Evolutionary conservation across 92 coral and sea anemone species (phyloP), one percentile per base, ranked within the genome.

Genomic region (Diadumene lineata): DNA sequence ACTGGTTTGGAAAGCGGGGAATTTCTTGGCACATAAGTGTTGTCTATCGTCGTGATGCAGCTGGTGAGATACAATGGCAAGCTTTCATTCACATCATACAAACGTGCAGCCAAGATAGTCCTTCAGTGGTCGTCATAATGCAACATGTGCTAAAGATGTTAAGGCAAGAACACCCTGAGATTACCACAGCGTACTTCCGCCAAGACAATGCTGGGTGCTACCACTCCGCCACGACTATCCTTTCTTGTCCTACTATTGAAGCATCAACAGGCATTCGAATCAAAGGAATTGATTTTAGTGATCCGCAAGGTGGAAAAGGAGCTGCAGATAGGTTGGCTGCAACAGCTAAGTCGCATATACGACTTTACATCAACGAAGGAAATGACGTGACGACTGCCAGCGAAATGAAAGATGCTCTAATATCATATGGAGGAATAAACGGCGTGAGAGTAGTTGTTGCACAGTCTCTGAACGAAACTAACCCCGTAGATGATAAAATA

Each of bases 191-290:
- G 21, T 84, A 48, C 21, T 84, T 84, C 30, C 66, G 88, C 60
- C 88, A 84, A 78, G 88, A 84, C 62, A 84, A 84, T 31, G 88
- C 88, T 34, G 84, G 88, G 33, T 84, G 88, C 21, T 84, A 79
- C 46, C 88, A 78, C 48, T 72, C 76, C 1, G 75, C 88, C 23
- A 31, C 72, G 9, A 84, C 88, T 10, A 78, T 84, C 48, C 31
- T 73, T 43, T 71, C 88, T 28, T 77, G 79, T 43, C 84, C 84
- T 29, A 58, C 76, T 32, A 78, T 78, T n/a, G n/a, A n/a, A n/a
- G n/a, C 50, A 43, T 48, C 26, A 23, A 62, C 88, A 19, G 84
- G 88, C 17, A 43, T 50, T 7, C 3, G 23, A 24, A 33, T 78
- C 64, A 55, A 72, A 55, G 65, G 68, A 16, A 53, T 63, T 56